Conservation (phyloP, 2,888 invertebrate genomes). For the Hirudinaria manillensis region DNA sequence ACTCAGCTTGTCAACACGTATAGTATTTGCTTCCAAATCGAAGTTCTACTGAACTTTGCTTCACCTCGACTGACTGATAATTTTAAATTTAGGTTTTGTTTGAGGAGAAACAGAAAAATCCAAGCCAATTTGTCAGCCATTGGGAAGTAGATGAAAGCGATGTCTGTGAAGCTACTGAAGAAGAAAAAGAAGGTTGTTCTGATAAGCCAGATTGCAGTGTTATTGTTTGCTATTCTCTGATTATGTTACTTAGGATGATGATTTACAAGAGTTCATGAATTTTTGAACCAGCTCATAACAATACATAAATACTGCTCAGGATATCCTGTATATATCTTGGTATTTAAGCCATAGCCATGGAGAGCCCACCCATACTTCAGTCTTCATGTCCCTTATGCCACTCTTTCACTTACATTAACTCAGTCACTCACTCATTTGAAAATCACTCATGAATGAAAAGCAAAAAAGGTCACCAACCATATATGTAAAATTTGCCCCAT, state of each 20-base stretch:
- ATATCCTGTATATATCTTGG: too few species aligned
- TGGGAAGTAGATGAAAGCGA: slow-evolving; percentile 54
- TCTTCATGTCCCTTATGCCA: too few species aligned
- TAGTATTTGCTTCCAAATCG: too few species aligned
- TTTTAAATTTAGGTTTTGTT: slow-evolving; percentile 31
- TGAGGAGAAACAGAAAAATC: slow-evolving; percentile 44
- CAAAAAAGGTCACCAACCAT: too few species aligned
- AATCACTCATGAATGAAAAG: too few species aligned
- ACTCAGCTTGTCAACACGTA: too few species aligned
- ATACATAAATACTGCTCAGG: background rate
- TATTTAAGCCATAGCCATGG: too few species aligned
- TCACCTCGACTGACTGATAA: background rate
- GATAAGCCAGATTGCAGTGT: background rate
- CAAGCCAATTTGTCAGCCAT: slow-evolving; percentile 49
- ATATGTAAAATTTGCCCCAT: too few species aligned
- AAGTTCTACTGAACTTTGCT: background rate
- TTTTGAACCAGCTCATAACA: too few species aligned
- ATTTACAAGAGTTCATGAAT: background rate
- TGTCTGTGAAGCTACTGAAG: slow-evolving; percentile 48
- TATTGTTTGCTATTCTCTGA: background rate
- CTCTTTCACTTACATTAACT: too few species aligned
- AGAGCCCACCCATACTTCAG: too few species aligned
- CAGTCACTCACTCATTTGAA: too few species aligned
- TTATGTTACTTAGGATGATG: background rate
- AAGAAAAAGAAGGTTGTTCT: slow-evolving; percentile 48